These are phyloP conservation scores for Cantharis nigra DNA, from an alignment of 2,888 invertebrate species.

Conservation along the genomic window DNA sequence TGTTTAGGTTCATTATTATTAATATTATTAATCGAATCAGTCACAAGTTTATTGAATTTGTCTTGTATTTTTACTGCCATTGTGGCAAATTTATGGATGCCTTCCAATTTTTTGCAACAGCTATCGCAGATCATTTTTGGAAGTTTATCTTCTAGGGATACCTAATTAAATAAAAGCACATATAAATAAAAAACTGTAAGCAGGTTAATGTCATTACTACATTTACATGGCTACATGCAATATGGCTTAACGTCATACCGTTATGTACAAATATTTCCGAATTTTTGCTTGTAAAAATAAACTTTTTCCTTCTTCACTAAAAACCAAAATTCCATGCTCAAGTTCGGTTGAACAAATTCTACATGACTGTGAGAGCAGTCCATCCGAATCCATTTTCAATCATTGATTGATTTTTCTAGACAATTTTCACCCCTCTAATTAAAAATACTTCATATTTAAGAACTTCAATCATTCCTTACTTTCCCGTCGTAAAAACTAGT, in stretches of 20 bases:
- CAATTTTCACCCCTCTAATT: slow-evolving; percentile 36
- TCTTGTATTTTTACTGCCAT: slow-evolving; percentile 68
- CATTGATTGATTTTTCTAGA: slow-evolving; percentile 36
- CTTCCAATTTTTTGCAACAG: slow-evolving; percentile 68
- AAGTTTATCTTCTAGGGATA: slow-evolving; percentile 67
- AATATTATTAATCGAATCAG: slow-evolving; percentile 38
- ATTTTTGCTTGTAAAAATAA: slow-evolving; percentile 69
- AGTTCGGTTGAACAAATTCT: slow-evolving; percentile 68
- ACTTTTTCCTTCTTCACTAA: slow-evolving; percentile 68
- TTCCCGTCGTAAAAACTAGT: slow-evolving; percentile 46
- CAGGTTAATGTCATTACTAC: slow-evolving; percentile 10
- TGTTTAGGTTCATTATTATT: slow-evolving; percentile 48
- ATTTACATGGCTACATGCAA: slow-evolving; percentile 12
- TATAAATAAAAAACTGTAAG: background rate
- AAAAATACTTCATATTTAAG: slow-evolving; percentile 38
- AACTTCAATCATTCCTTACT: slow-evolving; percentile 41
- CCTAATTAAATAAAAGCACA: slow-evolving; percentile 54
- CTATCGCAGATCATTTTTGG: slow-evolving; percentile 71
- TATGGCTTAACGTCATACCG: slow-evolving; percentile 56
- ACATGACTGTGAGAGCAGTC: slow-evolving; percentile 54
- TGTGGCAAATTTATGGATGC: slow-evolving; percentile 69
- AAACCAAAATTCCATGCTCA: slow-evolving; percentile 66
- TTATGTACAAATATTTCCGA: slow-evolving; percentile 69
- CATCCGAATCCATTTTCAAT: slow-evolving; percentile 47
- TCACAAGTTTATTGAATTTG: slow-evolving; percentile 56